Percentiles rank a stretch among this genome's conserved stretches.
Conservation (phyloP, 1,140 invertebrate genomes). For the Drosophila sucinea region DNA sequence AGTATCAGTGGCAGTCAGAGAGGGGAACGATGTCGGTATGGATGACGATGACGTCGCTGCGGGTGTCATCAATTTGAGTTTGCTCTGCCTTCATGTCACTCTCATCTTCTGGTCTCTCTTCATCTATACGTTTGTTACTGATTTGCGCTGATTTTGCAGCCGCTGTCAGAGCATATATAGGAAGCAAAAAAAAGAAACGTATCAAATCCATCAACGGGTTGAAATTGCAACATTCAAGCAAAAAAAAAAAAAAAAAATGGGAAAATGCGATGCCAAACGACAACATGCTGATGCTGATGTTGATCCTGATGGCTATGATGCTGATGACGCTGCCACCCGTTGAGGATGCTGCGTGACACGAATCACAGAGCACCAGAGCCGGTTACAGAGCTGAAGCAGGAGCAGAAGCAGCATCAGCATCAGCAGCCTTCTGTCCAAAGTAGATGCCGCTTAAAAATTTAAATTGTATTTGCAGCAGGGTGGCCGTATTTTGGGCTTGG, state of each 20-base stretch:
- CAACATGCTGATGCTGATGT: constrained; percentile 65
- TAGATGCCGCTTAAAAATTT: constrained; percentile 81
- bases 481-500: constrained; percentile 18
- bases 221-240: constrained; percentile 77
- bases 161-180: constrained; percentile 38
- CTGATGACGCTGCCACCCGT: constrained; percentile 70
- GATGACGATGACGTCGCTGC: constrained; percentile 40
- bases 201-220: constrained; percentile 79
- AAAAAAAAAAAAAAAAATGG: constrained; percentile 26
- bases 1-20: constrained; percentile 46
- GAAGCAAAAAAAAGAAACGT: constrained; percentile 44
- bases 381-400: neutral
- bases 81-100: constrained; percentile 30
- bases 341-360: constrained; percentile 71
- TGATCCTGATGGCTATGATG: constrained; percentile 49
- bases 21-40: neutral
- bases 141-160: constrained; percentile 69
- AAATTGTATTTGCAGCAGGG: constrained; percentile 76
- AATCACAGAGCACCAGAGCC: constrained; percentile 43
- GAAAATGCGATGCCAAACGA: constrained; percentile 46
- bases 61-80: constrained; percentile 79
- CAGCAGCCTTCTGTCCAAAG: constrained; percentile 49
- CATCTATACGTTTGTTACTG: constrained; percentile 42
- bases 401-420: neutral
- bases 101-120: neutral